Base-by-base conservation (phyloP, 2,113 vertebrate genomes). In the Ornithorhynchus anatinus region DNA sequence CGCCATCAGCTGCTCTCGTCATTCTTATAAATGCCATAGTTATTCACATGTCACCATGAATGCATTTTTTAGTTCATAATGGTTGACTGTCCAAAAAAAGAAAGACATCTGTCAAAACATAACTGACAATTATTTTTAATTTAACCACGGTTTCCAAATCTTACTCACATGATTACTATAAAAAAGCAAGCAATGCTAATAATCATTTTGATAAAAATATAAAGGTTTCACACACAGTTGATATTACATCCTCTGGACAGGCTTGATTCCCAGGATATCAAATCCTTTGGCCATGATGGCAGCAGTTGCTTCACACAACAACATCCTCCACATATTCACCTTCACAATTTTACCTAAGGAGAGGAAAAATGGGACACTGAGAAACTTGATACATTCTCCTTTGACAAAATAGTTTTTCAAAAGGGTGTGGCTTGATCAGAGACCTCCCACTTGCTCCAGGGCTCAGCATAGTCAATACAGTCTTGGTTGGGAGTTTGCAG, bases 261-360 rank as follows among this genome's bases (percentile, higher is more conserved):
- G 96, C 44, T 92, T 96, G 70, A 99, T 91, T 5, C 97, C 98
- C 85, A 99, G 88, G 84, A 99, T 99, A 72, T 97, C 93, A 0
- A 99, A 99, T 6, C 96, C 92, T 86, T 97, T 96, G 65, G 96
- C 97, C 98, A 99, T 99, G 81, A 98, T 2, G 0, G 87, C 77
- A 7, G 98, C 96, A 0, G 94, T 95, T 37, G 97, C 97, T 23
- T 99, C 96, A 0, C 97, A 99, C 7, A 99, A 89, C 84, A 99
- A 90, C 95, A 99, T 91, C 58, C 97, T 91, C 94, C 95, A 95
- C 96, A 98, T 97, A 89, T 99, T 99, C 71, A 99, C 94, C 83
- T 97, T 98, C 22, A 97, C 22, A 2, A 99, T 95, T 75, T 96
- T 91, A 61, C 97, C 98, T 99, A 88, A 8, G 84, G 69, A 77